Evolutionary conservation across 1,140 invertebrate species (phyloP), one percentile per base, ranked within the genome.

Genomic region (Drosophila grimshawi): DNA sequence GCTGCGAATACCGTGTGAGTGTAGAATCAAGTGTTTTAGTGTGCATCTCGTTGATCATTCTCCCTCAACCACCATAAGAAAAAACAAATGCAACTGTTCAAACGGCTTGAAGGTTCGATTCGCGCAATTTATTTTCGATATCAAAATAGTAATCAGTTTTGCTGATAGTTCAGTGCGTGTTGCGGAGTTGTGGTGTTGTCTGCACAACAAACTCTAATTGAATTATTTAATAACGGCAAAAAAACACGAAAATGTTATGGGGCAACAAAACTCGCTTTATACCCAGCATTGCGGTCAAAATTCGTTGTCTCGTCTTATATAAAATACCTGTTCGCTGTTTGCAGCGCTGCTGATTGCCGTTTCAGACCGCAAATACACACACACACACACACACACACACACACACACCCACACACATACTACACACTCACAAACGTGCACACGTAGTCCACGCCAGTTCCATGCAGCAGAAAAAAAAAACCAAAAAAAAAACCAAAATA

Each of bases 291-390:
- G 64, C 76, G 61, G 65, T 72, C 65, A 66, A 79, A 67, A 66
- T 83, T 59, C 41, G 46, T 67, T 66, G 33, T 41, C 53, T 53
- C 55, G 61, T 73, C 77, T 86, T 86, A 89, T 70, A 71, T 88
- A 88, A 86, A 88, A 83, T 83, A 88, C 83, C 80, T 51, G 83
- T 86, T 86, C 60, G 43, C 45, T 33, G 45, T n/a, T 46, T 64
- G 48, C 59, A 63, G 61, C 35, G 10, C 61, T 35, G 60, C 29
- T 56, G 60, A 41, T 46, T 55, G 60, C 56, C 33, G 37, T 66
- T 68, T 71, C 60, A 67, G 30, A 53, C 46, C 45, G 45, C 62
- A 68, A 67, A 63, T 35, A 48, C 35, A 46, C 27, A 37, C 32
- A 8, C 48, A 35, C 45, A 57, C 33, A 48, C 37, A 61, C 35